Evolutionary conservation across 2,113 vertebrate genomes (phyloP).

Genomic region (Caracal caracal): DNA sequence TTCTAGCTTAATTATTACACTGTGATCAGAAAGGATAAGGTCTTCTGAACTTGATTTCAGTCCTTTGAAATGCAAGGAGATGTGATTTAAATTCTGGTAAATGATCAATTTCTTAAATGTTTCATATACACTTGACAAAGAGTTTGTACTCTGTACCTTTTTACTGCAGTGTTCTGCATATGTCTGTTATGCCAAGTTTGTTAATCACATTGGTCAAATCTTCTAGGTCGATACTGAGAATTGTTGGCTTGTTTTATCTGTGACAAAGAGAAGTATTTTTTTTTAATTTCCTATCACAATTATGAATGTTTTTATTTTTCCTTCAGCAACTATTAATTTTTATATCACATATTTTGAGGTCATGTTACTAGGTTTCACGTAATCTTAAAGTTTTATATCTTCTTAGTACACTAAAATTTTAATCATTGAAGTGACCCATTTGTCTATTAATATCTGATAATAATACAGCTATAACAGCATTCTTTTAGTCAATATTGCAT

Average conservation of each 20-base stretch:
- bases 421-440: background rate
- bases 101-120: background rate
- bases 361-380: background rate
- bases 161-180: background rate
- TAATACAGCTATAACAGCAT: background rate
- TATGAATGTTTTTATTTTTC: background rate
- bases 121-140: background rate
- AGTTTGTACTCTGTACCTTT: background rate
- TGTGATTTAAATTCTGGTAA: slow-evolving; percentile 5
- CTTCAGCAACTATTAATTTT: background rate
- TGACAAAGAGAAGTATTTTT: background rate
- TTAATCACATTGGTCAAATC: background rate
- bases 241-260: background rate
- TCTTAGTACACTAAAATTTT: background rate
- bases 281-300: background rate
- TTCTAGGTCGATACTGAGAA: background rate
- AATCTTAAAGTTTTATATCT: background rate
- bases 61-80: slow-evolving; percentile 18
- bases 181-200: background rate
- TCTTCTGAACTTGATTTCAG: background rate
- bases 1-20: background rate
- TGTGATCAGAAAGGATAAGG: background rate
- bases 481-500: background rate
- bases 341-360: background rate
- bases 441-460: background rate